phyloP scores from a whole-genome alignment of 2,113 vertebrate species.

The Vidua chalybeata region DNA sequence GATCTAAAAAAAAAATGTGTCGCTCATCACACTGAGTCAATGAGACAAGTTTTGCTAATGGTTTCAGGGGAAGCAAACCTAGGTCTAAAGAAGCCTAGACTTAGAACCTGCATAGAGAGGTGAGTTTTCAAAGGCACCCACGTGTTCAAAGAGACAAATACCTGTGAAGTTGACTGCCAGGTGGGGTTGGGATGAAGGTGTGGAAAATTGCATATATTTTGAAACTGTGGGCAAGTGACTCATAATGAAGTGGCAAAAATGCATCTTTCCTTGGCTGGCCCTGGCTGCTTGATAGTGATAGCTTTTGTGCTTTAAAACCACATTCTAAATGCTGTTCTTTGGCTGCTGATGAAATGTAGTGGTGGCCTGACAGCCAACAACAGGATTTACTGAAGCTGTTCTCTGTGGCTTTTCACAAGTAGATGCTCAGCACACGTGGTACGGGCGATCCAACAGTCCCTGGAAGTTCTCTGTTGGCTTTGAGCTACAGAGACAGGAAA shows the following conservation, averaged over 20 bases:
- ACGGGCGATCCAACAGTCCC: accelerated
- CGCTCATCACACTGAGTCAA: background rate
- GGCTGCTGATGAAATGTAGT: background rate
- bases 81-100: background rate
- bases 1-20: background rate
- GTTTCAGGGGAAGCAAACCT: background rate
- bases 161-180: background rate
- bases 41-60: background rate
- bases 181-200: background rate
- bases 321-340: background rate
- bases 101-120: background rate
- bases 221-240: background rate
- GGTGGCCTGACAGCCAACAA: background rate
- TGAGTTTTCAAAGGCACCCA: background rate
- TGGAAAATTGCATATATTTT: background rate
- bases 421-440: background rate
- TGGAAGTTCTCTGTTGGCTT: background rate
- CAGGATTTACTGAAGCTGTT: background rate
- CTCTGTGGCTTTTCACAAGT: background rate
- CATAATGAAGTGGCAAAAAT: background rate
- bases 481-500: background rate
- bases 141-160: background rate
- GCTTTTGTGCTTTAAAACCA: background rate
- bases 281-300: background rate
- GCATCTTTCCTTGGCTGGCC: background rate